phyloP scores from a whole-genome alignment of 2,797 vertebrate genomes.

The Crossoptilon crossoptilon region DNA sequence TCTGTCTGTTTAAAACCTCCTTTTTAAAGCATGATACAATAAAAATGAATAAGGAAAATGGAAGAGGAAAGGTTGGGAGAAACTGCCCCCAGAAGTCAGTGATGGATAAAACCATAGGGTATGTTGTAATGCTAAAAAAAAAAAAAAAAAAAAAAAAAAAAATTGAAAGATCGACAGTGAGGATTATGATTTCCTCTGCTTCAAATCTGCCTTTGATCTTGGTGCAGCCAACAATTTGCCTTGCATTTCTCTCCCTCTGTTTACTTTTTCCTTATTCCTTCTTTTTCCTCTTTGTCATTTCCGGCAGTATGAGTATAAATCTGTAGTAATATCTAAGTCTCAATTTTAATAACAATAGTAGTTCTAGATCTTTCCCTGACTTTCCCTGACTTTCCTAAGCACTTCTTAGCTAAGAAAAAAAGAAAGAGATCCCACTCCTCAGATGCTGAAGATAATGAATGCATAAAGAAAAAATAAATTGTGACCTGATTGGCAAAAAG shows the following conservation, averaged over 20 bases:
- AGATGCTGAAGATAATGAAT: neutral
- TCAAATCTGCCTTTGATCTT: neutral
- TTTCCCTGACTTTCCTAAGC: neutral
- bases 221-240: neutral
- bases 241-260: neutral
- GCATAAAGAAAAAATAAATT: neutral
- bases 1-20: neutral
- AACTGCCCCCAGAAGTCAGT: accelerated
- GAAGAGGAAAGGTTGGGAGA: neutral
- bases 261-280: neutral
- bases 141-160: neutral
- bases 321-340: neutral
- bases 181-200: neutral
- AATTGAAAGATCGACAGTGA: neutral
- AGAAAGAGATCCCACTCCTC: neutral
- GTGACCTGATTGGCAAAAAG: neutral
- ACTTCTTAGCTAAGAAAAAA: neutral
- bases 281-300: neutral
- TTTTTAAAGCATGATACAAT: neutral
- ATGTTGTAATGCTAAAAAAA: accelerated
- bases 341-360: neutral
- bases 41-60: neutral
- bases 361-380: neutral
- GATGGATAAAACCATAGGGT: neutral
- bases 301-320: neutral